These are phyloP conservation scores for Drosophila setifemur DNA, from an alignment of 1,140 invertebrate species.

Conservation along the genomic window DNA sequence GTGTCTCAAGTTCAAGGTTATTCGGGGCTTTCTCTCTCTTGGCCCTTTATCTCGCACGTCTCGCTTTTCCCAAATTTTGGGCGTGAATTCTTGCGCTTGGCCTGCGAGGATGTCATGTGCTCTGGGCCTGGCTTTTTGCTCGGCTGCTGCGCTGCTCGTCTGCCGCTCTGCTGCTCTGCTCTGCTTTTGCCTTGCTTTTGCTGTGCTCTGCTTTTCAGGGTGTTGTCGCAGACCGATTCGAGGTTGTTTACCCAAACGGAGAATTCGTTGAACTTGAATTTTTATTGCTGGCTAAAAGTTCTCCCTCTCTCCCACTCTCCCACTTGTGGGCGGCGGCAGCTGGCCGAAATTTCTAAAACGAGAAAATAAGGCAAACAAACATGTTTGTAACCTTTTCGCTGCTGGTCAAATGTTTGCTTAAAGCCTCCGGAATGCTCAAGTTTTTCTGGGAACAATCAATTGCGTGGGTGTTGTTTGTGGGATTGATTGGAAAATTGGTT, in stretches of 20 bases:
- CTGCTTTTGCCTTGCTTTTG: constrained; percentile 24
- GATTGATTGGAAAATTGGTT: constrained; percentile 5
- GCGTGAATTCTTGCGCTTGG: constrained; percentile 48
- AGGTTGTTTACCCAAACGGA: constrained; percentile 70
- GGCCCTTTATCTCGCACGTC: constrained; percentile 30
- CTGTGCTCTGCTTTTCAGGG: constrained; percentile 22
- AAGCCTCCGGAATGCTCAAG: constrained; percentile 27
- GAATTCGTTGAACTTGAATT: constrained; percentile 78
- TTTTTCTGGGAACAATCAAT: constrained; percentile 9
- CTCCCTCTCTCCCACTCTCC: constrained; percentile 3
- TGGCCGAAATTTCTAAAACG: constrained; percentile 34
- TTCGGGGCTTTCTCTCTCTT: constrained; percentile 39
- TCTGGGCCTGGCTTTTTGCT: constrained; percentile 26
- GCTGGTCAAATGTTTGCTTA: constrained; percentile 26
- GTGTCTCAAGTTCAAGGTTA: constrained; percentile 57
- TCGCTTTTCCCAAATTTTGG: constrained; percentile 40
- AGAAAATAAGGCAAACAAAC: constrained; percentile 13
- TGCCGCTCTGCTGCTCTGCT: constrained; percentile 12
- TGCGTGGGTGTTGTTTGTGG: constrained; percentile 10
- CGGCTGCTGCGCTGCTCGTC: constrained; percentile 11
- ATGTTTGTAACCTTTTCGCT: constrained; percentile 24
- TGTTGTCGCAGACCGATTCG: constrained; percentile 60
- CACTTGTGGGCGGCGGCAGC: constrained; percentile 19
- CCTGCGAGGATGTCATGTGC: constrained; percentile 57
- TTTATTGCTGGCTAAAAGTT: constrained; percentile 52